phyloP scores from a whole-genome alignment of 2,797 vertebrate genomes.

The Peromyscus attwateri region DNA sequence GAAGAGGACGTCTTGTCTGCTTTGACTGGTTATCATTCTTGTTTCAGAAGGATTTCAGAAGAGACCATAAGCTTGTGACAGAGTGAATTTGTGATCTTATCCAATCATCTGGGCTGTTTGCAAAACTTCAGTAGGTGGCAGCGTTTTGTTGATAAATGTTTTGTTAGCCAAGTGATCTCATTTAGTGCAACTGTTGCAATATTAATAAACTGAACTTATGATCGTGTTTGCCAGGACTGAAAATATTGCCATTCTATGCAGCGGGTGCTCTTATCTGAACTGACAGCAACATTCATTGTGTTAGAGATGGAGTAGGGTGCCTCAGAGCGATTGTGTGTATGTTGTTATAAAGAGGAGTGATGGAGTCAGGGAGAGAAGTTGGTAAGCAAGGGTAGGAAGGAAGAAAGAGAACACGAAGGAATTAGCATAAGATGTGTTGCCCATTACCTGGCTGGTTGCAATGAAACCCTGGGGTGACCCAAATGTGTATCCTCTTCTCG shows the following conservation, averaged over 20 bases:
- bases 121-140: conserved; percentile 93
- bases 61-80: conserved; percentile 89
- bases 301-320: conserved; percentile 71
- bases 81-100: conserved; percentile 90
- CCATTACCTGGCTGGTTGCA: neutral
- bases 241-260: conserved; percentile 88
- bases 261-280: conserved; percentile 89
- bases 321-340: conserved; percentile 14
- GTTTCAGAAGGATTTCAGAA: conserved; percentile 84
- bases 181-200: conserved; percentile 91
- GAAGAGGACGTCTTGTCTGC: conserved; percentile 86
- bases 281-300: conserved; percentile 88
- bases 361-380: conserved; percentile 51
- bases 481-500: neutral
- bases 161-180: conserved; percentile 91
- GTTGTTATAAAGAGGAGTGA: conserved; percentile 68
- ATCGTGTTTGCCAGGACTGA: conserved; percentile 88
- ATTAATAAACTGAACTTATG: conserved; percentile 92
- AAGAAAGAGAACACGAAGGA: conserved; percentile 14
- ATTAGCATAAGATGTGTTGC: neutral
- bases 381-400: conserved; percentile 58
- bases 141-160: conserved; percentile 92
- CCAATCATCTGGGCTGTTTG: conserved; percentile 90
- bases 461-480: neutral
- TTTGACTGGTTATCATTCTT: conserved; percentile 87